Conservation (phyloP, 2,797 vertebrate species). For the Buceros bicornis region DNA sequence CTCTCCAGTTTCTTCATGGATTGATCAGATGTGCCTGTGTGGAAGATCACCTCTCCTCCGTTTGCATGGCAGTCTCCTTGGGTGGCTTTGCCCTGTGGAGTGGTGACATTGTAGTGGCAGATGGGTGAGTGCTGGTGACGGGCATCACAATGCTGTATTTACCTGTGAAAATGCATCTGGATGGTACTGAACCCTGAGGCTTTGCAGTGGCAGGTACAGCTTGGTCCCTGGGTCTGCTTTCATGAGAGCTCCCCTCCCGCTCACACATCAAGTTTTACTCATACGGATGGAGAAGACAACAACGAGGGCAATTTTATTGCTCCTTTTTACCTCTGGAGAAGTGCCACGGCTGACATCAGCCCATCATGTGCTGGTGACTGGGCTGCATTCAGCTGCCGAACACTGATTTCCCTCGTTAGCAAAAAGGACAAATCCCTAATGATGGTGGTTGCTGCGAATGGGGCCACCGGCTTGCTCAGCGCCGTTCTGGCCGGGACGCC, state of each 20-base stretch:
- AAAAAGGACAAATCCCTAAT: background rate
- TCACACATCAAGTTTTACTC: background rate
- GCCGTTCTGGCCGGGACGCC: background rate
- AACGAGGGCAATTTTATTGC: background rate
- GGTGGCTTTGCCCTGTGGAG: background rate
- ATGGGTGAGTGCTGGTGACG: background rate
- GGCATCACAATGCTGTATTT: background rate
- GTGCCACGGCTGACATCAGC: background rate
- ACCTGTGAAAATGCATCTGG: background rate
- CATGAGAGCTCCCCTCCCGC: background rate
- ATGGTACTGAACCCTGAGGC: rapidly evolving
- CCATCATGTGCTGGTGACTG: background rate
- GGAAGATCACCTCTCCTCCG: background rate
- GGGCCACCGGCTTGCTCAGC: background rate
- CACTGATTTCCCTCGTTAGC: background rate
- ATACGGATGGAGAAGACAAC: background rate
- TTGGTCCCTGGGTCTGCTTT: background rate
- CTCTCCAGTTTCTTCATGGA: background rate
- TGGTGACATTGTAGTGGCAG: background rate
- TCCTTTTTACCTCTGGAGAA: constrained; percentile 4
- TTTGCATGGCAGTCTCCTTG: rapidly evolving
- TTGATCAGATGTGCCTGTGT: background rate
- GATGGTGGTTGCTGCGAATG: background rate
- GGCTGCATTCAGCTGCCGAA: background rate
- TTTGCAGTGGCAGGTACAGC: background rate